Evolutionary conservation across 2,113 vertebrate species (phyloP).

Genomic region (Protobothrops flavoviridis): DNA sequence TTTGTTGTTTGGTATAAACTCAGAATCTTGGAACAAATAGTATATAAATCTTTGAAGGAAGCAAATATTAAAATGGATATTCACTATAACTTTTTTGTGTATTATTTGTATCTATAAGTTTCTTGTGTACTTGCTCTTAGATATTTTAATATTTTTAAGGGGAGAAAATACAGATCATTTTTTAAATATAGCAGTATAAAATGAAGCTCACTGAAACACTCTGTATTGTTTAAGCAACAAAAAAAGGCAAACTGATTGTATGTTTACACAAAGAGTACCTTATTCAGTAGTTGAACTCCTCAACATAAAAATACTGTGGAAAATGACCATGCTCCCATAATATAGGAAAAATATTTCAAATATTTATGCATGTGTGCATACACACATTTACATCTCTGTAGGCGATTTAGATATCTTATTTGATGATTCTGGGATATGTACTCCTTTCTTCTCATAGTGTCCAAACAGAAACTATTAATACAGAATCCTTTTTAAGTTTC

Average conservation of each 20-base stretch:
- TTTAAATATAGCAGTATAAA: conserved; percentile 59
- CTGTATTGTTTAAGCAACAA: conserved; percentile 67
- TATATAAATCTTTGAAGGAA: neutral
- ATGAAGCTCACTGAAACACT: conserved; percentile 63
- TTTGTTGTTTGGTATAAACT: neutral
- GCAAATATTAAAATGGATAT: conserved; percentile 22
- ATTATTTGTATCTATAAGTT: neutral
- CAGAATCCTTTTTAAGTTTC: conserved; percentile 39
- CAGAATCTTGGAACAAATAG: neutral
- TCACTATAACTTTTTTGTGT: conserved; percentile 30
- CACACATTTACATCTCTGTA: conserved; percentile 14
- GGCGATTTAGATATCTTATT: conserved; percentile 48
- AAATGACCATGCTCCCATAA: conserved; percentile 43
- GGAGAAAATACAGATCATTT: conserved; percentile 27
- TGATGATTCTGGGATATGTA: conserved; percentile 47
- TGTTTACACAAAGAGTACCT: conserved; percentile 58
- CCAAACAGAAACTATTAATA: conserved; percentile 47
- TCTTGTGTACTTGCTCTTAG: conserved; percentile 2
- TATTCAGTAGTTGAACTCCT: conserved; percentile 45
- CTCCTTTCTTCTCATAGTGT: conserved; percentile 41
- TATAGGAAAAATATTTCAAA: conserved; percentile 51
- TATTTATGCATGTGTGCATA: conserved; percentile 4
- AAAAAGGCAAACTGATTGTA: conserved; percentile 65
- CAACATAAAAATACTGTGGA: conserved; percentile 45
- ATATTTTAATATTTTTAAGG: conserved; percentile 16